phyloP scores from a whole-genome alignment of 2,888 invertebrate genomes.

The Chirona hameri region DNA sequence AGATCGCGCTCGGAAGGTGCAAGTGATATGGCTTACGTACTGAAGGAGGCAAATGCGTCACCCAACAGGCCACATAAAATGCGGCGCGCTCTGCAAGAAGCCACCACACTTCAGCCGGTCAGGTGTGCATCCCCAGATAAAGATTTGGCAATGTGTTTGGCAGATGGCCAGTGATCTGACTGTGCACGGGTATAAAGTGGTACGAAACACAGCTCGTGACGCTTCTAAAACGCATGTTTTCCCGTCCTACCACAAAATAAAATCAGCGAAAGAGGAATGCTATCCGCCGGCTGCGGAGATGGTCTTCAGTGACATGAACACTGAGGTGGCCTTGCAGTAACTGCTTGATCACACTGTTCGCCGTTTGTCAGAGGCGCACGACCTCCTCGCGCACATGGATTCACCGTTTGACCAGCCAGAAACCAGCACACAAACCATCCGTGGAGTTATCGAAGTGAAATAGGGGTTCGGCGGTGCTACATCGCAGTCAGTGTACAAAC shows the following conservation, averaged over 20 bases:
- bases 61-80: neutral
- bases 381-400: neutral
- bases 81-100: neutral
- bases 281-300: neutral
- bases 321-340: neutral
- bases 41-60: neutral
- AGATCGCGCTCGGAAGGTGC: neutral
- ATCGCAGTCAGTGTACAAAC: neutral
- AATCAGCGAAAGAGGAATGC: neutral
- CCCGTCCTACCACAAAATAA: neutral
- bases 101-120: neutral
- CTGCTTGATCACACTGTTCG: neutral
- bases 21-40: neutral
- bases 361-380: neutral
- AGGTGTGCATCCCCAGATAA: neutral
- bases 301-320: neutral
- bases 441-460: neutral
- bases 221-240: neutral
- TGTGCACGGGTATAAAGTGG: neutral
- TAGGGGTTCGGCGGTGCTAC: neutral
- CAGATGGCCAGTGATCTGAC: neutral
- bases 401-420: neutral
- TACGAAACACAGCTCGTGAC: neutral
- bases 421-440: neutral
- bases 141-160: neutral